These are phyloP conservation scores for Rhodinocichla rosea DNA, from an alignment of 2,113 vertebrate genomes.

Conservation along the genomic window DNA sequence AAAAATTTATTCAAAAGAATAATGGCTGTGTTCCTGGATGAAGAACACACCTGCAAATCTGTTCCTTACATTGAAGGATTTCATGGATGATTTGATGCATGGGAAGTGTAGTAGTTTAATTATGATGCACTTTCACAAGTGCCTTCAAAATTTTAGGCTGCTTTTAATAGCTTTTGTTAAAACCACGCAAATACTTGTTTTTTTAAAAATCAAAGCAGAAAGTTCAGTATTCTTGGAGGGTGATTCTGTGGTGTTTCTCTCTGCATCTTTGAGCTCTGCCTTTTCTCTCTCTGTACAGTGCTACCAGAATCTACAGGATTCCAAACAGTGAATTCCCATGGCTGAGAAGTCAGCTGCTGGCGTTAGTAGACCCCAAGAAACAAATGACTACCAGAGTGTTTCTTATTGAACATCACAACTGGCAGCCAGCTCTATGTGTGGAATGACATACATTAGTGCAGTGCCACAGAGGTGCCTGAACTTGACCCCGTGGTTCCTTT, in stretches of 20 bases:
- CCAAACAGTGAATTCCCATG: not conserved
- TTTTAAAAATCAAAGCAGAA: not conserved
- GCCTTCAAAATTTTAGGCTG: not conserved
- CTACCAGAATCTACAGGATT: not conserved
- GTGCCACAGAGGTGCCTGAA: not conserved
- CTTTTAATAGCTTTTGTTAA: not conserved
- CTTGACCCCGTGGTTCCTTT: not conserved
- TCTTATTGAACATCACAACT: rapidly evolving
- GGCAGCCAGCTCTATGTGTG: not conserved
- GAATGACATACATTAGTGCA: not conserved
- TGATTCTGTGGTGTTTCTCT: not conserved
- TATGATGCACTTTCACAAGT: not conserved
- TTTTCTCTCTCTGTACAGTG: not conserved
- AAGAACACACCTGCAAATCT: not conserved
- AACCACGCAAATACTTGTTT: not conserved
- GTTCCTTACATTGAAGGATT: not conserved
- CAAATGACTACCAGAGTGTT: not conserved
- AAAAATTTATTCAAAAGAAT: not conserved
- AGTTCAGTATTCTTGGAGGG: not conserved
- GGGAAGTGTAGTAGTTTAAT: not conserved
- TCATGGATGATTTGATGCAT: not conserved
- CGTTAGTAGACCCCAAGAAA: not conserved
- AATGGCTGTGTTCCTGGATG: not conserved
- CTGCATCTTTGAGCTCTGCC: not conserved
- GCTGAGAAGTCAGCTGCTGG: not conserved